Percentiles rank a stretch among this genome's conserved stretches.
These are phyloP conservation scores for Pseudomyrmex sp. DNA, from an alignment of 1,140 invertebrate species.

Conservation along the genomic window DNA sequence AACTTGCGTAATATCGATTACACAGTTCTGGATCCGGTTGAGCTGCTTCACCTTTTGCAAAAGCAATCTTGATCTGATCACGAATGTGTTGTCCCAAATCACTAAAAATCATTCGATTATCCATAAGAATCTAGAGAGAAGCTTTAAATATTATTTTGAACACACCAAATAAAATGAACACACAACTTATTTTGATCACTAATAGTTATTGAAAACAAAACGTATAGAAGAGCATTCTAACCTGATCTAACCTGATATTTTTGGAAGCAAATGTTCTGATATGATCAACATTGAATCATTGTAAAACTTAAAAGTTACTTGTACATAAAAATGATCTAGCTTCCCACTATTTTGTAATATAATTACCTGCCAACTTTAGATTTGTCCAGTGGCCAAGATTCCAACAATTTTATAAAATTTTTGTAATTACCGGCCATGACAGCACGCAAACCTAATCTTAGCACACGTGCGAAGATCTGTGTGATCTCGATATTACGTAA, in stretches of 20 bases:
- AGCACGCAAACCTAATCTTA: background rate
- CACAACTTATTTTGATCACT: background rate
- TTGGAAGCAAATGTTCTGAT: background rate
- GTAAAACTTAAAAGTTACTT: background rate
- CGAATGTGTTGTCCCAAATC: conserved; percentile 92
- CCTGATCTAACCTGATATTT: conserved; percentile 31
- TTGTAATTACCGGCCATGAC: conserved; percentile 89
- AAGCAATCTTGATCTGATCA: conserved; percentile 88
- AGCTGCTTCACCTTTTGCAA: conserved; percentile 87
- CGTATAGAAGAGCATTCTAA: background rate
- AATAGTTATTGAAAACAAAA: background rate
- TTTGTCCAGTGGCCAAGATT: conserved; percentile 92
- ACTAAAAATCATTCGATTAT: conserved; percentile 83
- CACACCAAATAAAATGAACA: background rate
- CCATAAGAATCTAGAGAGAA: background rate
- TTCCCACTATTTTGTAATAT: conserved; percentile 2
- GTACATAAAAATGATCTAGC: background rate
- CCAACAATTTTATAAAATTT: conserved; percentile 90
- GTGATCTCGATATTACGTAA: background rate
- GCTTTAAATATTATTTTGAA: background rate
- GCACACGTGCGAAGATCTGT: background rate
- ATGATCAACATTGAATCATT: background rate
- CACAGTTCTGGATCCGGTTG: conserved; percentile 87
- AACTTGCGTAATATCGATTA: conserved; percentile 88
- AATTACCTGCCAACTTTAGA: conserved; percentile 90